Conservation (phyloP, 2,113 vertebrate genomes). For the Chlamydotis undulata region DNA sequence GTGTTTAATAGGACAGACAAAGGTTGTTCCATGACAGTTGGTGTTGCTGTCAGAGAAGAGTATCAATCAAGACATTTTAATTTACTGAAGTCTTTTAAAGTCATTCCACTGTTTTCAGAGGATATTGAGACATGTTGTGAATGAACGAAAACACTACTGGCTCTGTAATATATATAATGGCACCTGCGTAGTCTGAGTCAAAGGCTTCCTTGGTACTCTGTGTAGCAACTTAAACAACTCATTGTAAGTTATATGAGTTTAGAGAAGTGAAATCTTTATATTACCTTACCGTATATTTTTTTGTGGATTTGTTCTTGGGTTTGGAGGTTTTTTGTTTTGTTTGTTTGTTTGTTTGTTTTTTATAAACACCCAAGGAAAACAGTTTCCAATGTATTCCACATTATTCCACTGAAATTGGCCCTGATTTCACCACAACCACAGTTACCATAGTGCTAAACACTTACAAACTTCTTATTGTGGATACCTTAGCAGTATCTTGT, state of each 20-base stretch:
- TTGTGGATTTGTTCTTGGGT: fast-evolving
- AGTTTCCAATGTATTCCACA: not conserved
- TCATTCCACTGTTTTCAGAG: not conserved
- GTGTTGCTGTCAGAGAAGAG: not conserved
- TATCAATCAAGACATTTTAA: not conserved
- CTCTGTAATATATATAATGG: not conserved
- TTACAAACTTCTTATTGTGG: not conserved
- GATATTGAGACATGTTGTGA: not conserved
- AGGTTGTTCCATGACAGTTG: not conserved
- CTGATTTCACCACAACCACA: not conserved
- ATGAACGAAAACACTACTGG: not conserved
- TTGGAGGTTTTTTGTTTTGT: not conserved
- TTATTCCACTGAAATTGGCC: not conserved
- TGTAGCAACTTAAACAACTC: not conserved
- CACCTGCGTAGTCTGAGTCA: not conserved
- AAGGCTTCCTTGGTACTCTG: not conserved
- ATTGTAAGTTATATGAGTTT: not conserved
- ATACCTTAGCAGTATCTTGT: not conserved
- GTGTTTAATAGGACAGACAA: not conserved
- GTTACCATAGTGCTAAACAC: not conserved
- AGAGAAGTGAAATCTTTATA: not conserved
- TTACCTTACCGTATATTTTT: not conserved
- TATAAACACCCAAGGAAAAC: not conserved
- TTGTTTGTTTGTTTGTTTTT: not conserved
- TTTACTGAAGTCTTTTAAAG: not conserved